A percentile compares a stretch with the other conserved stretches of the same genome.
These are phyloP conservation scores for Porites evermanni DNA, from an alignment of 92 coral and sea anemone species.

Conservation along the genomic window DNA sequence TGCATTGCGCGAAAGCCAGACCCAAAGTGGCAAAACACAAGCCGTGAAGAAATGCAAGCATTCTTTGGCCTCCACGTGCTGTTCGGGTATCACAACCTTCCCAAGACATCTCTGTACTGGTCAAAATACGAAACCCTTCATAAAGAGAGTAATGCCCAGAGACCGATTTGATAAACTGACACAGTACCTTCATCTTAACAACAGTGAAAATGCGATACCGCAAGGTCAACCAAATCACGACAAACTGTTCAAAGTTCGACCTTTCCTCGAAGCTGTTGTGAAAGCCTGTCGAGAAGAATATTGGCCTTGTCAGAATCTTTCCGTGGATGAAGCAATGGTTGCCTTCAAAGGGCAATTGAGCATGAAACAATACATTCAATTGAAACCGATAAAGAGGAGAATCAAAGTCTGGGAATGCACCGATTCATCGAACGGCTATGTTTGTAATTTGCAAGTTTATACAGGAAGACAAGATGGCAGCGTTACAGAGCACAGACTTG, in stretches of 20 bases:
- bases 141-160: constrained; percentile 52
- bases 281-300: constrained; percentile 1
- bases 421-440: constrained; percentile 38
- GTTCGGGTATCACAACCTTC: constrained; percentile 32
- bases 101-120: constrained; percentile 49
- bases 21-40: constrained; percentile 52
- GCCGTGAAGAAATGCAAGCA: constrained; percentile 32
- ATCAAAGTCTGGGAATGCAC: constrained; percentile 57
- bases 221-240: constrained; percentile 56
- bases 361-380: constrained; percentile 52
- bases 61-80: constrained; percentile 35
- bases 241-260: constrained; percentile 63
- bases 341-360: constrained; percentile 48
- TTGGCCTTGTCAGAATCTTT: constrained; percentile 42
- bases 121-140: constrained; percentile 34
- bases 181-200: constrained; percentile 58
- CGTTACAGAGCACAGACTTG: constrained; percentile 42
- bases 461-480: constrained; percentile 50
- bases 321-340: constrained; percentile 65
- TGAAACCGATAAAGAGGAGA: constrained; percentile 52
- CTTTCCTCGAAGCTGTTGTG: constrained; percentile 41
- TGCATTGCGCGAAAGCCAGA: constrained; percentile 44
- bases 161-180: constrained; percentile 49
- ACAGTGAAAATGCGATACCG: constrained; percentile 46
- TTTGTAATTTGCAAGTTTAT: constrained; percentile 52